Evolutionary conservation across 2,113 vertebrate genomes (phyloP).

Genomic region (Scytalopus superciliaris): DNA sequence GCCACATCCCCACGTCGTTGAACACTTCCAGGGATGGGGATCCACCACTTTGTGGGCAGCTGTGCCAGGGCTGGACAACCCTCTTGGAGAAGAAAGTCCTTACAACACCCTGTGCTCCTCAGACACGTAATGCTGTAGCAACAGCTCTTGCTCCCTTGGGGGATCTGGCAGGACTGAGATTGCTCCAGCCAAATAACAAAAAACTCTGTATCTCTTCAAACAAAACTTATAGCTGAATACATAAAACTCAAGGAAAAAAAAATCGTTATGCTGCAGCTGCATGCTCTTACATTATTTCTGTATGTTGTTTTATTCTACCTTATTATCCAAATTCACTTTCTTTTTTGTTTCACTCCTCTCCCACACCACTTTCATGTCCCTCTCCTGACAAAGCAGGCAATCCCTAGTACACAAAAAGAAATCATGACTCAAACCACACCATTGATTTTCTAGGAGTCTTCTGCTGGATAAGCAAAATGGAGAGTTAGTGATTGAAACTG

Average conservation of each 20-base stretch:
- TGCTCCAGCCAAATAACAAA: neutral
- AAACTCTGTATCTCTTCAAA: neutral
- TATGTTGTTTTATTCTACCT: neutral
- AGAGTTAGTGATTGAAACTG: neutral
- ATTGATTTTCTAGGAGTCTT: neutral
- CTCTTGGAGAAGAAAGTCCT: neutral
- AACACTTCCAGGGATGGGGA: neutral
- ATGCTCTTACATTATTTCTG: neutral
- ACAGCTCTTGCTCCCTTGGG: neutral
- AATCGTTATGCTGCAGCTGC: neutral
- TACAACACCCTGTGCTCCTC: neutral
- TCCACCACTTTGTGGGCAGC: neutral
- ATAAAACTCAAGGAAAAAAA: neutral
- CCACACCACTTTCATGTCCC: neutral
- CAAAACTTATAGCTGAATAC: neutral
- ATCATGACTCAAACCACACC: neutral
- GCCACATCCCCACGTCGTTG: neutral
- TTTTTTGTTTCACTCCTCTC: neutral
- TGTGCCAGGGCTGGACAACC: neutral
- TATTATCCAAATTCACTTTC: neutral
- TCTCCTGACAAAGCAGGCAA: neutral
- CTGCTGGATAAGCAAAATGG: neutral
- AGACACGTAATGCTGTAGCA: rapidly evolving
- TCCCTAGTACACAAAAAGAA: neutral
- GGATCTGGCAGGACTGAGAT: neutral